Evolutionary conservation across 2,113 vertebrate genomes (phyloP).

Genomic region (Eudorcas thomsonii): DNA sequence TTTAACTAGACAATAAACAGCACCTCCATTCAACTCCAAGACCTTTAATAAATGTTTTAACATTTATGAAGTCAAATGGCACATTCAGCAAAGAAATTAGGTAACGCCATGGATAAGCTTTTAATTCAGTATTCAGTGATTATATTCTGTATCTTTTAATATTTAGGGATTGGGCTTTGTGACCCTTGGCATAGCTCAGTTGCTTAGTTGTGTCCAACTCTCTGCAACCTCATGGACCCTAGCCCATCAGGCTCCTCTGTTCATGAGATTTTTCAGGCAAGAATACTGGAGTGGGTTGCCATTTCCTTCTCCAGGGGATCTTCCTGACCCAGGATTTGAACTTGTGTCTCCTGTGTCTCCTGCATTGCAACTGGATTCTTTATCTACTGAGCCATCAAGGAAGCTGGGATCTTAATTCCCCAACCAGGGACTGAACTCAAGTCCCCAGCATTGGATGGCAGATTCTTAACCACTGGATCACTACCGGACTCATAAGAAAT

Average conservation of each 20-base stretch:
- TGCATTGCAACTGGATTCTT: neutral
- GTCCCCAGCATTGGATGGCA: neutral
- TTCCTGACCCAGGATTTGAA: neutral
- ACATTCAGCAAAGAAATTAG: neutral
- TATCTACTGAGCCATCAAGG: neutral
- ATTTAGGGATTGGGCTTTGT: neutral
- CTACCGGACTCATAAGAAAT: neutral
- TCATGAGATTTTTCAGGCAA: neutral
- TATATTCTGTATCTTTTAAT: neutral
- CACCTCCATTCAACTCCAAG: conserved; percentile 2
- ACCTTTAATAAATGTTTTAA: neutral
- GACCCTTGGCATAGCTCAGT: neutral
- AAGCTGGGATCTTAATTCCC: neutral
- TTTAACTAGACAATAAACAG: conserved; percentile 6
- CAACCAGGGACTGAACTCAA: neutral
- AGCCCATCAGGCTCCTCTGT: neutral
- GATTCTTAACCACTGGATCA: neutral
- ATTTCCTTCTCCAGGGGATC: neutral
- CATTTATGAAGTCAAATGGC: conserved; percentile 22
- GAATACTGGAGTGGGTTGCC: neutral
- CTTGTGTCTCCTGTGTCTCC: neutral
- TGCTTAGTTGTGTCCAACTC: neutral
- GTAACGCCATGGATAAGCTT: neutral
- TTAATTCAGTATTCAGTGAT: neutral
- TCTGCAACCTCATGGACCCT: neutral